Conservation (phyloP, 2,113 vertebrate species). For the Gallinago jamesoni region DNA sequence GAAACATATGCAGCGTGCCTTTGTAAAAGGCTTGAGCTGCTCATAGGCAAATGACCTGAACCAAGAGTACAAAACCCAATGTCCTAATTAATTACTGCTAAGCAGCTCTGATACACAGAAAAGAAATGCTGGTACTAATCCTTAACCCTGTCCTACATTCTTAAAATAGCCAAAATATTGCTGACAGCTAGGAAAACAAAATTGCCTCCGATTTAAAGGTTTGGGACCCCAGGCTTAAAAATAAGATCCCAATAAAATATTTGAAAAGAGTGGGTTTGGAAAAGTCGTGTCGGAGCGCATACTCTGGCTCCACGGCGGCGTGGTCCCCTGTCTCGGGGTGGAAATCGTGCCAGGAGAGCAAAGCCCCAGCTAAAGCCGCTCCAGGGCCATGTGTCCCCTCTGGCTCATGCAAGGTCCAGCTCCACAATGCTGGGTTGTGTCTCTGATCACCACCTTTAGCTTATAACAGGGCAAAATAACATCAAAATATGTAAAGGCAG, state of each 20-base stretch:
- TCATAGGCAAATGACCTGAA: constrained; percentile 86
- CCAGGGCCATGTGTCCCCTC: background rate
- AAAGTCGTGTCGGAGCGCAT: background rate
- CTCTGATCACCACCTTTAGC: background rate
- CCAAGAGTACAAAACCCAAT: constrained; percentile 82
- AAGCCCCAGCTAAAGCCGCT: background rate
- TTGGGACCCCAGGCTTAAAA: background rate
- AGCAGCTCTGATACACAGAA: constrained; percentile 83
- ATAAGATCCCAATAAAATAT: background rate
- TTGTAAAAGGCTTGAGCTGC: constrained; percentile 78
- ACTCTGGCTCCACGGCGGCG: fast-evolving
- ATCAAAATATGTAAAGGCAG: background rate
- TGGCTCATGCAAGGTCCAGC: background rate
- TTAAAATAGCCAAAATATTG: constrained; percentile 84
- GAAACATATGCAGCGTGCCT: constrained; percentile 83
- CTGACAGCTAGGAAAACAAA: constrained; percentile 80
- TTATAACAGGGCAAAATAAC: background rate
- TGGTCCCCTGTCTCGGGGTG: background rate
- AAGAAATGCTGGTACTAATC: constrained; percentile 82
- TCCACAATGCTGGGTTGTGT: background rate
- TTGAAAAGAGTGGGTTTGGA: background rate
- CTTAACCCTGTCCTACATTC: constrained; percentile 84
- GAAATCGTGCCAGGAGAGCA: background rate
- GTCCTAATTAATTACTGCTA: constrained; percentile 88
- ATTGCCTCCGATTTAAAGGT: constrained; percentile 63